Evolutionary conservation across 2,113 vertebrate species (phyloP).

Genomic region (Oncorhynchus masou): DNA sequence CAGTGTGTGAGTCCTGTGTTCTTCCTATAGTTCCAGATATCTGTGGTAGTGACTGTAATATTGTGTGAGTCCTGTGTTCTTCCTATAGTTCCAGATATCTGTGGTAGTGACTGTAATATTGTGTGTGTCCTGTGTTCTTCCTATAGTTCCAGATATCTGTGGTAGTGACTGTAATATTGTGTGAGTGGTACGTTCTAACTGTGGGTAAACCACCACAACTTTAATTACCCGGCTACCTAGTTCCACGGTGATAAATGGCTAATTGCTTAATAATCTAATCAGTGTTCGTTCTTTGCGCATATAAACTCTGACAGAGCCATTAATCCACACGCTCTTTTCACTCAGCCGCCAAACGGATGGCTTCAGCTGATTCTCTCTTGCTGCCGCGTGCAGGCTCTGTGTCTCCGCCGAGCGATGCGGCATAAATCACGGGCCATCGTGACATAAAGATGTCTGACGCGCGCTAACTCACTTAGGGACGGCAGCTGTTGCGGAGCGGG

Average conservation of each 20-base stretch:
- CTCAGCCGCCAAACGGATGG: slow-evolving; percentile 93
- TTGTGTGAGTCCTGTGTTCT: no score
- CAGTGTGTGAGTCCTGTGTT: no score
- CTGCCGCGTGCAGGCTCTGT: neutral
- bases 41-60: no score
- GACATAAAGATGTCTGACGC: slow-evolving; percentile 99
- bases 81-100: no score
- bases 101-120: no score
- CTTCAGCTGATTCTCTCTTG: slow-evolving; percentile 82
- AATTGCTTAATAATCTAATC: slow-evolving; percentile 99
- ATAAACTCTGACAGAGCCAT: slow-evolving; percentile 95
- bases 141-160: neutral
- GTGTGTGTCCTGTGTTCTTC: neutral
- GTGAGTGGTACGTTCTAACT: slow-evolving; percentile 94
- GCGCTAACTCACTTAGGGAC: slow-evolving; percentile 99
- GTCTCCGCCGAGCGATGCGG: slow-evolving; percentile 81
- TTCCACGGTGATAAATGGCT: slow-evolving; percentile 98
- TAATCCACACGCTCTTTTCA: slow-evolving; percentile 99
- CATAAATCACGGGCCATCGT: slow-evolving; percentile 95
- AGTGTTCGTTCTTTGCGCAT: slow-evolving; percentile 94
- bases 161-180: slow-evolving; percentile 74
- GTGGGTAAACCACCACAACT: slow-evolving; percentile 92
- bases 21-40: no score
- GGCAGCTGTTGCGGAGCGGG: slow-evolving; percentile 96
- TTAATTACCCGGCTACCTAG: slow-evolving; percentile 97